Percentiles rank a stretch among this genome's conserved stretches.
phyloP scores from a whole-genome alignment of 2,888 invertebrate species.

The Idaea biselata region DNA sequence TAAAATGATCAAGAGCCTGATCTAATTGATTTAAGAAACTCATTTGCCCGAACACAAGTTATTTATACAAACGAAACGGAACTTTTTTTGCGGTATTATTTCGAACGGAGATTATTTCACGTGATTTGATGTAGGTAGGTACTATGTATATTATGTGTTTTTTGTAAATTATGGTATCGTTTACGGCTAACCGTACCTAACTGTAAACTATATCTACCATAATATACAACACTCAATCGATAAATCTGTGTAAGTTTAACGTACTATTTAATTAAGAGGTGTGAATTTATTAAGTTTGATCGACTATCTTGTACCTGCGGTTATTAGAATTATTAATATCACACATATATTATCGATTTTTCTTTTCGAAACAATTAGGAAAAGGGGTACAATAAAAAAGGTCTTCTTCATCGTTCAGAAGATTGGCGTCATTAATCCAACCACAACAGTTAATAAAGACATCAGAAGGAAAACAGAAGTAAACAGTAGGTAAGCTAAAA shows the following conservation, averaged over 20 bases:
- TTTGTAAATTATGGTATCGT: conserved; percentile 29
- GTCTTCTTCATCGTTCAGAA: too few relatives aligned
- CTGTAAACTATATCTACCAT: neutral
- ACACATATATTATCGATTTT: neutral
- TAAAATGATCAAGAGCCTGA: conserved; percentile 1
- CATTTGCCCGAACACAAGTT: neutral
- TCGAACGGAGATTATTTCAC: neutral
- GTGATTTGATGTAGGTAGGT: conserved; percentile 3
- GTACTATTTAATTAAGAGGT: neutral
- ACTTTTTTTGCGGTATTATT: conserved; percentile 1
- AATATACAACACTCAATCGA: neutral
- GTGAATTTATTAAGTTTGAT: neutral
- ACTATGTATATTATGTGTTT: neutral
- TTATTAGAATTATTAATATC: neutral
- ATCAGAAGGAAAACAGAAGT: too few relatives aligned
- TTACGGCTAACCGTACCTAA: conserved; percentile 11
- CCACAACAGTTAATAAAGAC: too few relatives aligned
- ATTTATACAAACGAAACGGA: neutral
- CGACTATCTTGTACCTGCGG: neutral
- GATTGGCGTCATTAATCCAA: too few relatives aligned
- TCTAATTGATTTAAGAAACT: neutral
- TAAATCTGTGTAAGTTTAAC: neutral
- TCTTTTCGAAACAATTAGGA: too few relatives aligned
- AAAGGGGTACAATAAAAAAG: too few relatives aligned
- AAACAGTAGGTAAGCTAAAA: too few relatives aligned